phyloP scores from a whole-genome alignment of 2,113 vertebrate genomes.

The Aplodontia rufa region DNA sequence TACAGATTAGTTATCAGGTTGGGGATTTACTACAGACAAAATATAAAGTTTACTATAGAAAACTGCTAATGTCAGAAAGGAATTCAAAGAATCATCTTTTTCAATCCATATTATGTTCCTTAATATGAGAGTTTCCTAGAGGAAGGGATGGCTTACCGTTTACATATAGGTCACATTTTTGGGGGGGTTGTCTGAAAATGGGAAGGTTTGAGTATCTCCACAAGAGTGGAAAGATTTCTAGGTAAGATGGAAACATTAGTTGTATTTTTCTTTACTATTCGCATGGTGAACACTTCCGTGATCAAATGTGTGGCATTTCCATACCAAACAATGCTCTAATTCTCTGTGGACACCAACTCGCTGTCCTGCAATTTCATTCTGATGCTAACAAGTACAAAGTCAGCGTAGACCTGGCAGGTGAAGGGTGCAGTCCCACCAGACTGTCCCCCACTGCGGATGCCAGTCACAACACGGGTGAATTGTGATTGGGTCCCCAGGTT shows the following conservation, averaged over 20 bases:
- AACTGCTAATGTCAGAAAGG: not conserved
- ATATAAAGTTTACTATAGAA: not conserved
- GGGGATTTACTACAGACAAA: not conserved
- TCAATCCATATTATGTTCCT: not conserved
- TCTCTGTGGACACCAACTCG: not conserved
- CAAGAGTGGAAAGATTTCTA: not conserved
- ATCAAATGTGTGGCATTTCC: not conserved
- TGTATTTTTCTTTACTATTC: not conserved
- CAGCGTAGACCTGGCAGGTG: not conserved
- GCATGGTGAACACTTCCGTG: not conserved
- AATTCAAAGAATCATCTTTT: not conserved
- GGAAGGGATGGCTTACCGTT: not conserved
- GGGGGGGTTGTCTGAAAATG: not conserved
- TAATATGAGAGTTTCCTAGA: not conserved
- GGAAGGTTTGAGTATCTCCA: not conserved
- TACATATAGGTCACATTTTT: not conserved
- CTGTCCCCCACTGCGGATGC: not conserved
- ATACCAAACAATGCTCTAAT: not conserved
- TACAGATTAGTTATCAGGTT: not conserved
- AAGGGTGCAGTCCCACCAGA: not conserved
- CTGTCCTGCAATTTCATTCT: not conserved
- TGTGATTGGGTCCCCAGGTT: not conserved
- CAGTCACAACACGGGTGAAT: not conserved
- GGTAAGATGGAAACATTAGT: not conserved
- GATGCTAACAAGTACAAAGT: not conserved